phyloP scores from a whole-genome alignment of 1,140 invertebrate species.

The Musca domestica region DNA sequence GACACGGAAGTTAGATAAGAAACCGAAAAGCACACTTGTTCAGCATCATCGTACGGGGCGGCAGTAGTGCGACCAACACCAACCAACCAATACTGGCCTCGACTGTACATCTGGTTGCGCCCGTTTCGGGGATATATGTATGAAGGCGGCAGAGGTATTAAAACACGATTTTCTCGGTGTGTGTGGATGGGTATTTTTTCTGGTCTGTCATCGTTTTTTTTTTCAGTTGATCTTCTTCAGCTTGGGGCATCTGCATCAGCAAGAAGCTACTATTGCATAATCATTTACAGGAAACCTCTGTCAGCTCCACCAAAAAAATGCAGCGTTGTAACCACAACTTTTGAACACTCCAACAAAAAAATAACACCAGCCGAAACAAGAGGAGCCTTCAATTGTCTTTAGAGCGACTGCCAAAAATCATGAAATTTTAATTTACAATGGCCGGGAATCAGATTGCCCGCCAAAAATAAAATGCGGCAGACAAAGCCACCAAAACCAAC shows the following conservation, averaged over 20 bases:
- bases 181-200: no score
- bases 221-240: neutral
- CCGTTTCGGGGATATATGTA: no score
- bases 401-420: constrained; percentile 10
- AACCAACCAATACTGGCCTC: no score
- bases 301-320: neutral
- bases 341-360: neutral
- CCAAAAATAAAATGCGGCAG: neutral
- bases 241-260: neutral
- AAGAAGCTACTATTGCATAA: neutral
- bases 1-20: constrained; percentile 20
- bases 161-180: no score
- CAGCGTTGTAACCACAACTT: neutral
- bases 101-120: no score
- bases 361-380: neutral
- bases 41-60: neutral
- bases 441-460: no score
- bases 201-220: neutral
- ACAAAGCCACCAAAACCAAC: no score
- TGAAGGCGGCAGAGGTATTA: no score
- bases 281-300: constrained; percentile 9
- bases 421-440: neutral
- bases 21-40: constrained; percentile 15
- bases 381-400: constrained; percentile 6
- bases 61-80: no score